phyloP scores from a whole-genome alignment of 2,888 invertebrate genomes.

The Coelogynopora nodosa region DNA sequence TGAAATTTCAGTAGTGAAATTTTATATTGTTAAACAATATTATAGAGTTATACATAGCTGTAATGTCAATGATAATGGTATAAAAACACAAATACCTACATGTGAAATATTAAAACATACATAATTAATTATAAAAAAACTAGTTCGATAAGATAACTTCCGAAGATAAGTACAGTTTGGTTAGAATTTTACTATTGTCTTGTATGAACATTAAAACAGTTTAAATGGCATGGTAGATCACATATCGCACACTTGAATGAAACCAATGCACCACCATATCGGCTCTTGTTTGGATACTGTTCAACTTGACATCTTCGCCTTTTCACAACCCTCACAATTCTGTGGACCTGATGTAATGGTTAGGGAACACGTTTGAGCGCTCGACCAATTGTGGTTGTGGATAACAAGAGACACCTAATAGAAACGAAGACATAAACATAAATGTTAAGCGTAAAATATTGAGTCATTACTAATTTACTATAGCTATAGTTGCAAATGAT shows the following conservation, averaged over 20 bases:
- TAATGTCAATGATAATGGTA: not conserved
- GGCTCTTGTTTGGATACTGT: not conserved
- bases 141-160: not conserved
- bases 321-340: conserved; percentile 8
- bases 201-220: not conserved
- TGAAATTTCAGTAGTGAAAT: not conserved
- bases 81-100: not conserved
- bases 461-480: not conserved
- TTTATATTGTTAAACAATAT: not conserved
- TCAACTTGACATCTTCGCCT: conserved; percentile 16
- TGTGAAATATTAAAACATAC: not conserved
- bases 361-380: conserved; percentile 1
- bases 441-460: not conserved
- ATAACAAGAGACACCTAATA: not conserved
- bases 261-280: not conserved
- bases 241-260: not conserved
- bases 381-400: not conserved
- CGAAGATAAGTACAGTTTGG: not conserved
- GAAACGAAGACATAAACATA: not conserved
- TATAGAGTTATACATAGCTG: not conserved
- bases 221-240: conserved; percentile 15
- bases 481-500: conserved; percentile 3
- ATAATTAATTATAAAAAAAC: conserved; percentile 7
- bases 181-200: not conserved
- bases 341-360: not conserved